phyloP scores from a whole-genome alignment of 2,113 vertebrate species.

The Aptenodytes forsteri region DNA sequence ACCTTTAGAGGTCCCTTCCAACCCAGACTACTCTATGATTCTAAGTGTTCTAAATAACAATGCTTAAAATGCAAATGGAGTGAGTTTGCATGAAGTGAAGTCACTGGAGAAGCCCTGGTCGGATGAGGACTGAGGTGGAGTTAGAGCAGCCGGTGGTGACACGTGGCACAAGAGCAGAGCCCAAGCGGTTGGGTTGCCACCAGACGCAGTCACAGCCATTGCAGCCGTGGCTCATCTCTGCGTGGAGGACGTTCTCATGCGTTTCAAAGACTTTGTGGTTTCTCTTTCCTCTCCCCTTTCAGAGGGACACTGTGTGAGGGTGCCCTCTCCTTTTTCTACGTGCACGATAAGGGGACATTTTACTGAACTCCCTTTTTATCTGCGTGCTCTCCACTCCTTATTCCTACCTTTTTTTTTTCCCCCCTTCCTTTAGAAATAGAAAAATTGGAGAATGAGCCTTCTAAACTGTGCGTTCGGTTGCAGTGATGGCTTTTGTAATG shows the following conservation, averaged over 20 bases:
- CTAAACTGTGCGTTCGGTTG: neutral
- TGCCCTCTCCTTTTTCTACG: neutral
- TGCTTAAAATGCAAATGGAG: neutral
- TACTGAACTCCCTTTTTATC: neutral
- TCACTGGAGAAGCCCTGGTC: neutral
- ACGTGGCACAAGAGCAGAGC: neutral
- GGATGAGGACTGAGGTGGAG: neutral
- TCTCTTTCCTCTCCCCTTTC: neutral
- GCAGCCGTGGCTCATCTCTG: neutral
- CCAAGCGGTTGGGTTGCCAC: neutral
- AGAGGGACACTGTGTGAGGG: neutral
- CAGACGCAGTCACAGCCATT: neutral
- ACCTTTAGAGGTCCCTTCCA: no score
- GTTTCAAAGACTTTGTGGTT: neutral
- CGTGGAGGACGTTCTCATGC: rapidly evolving
- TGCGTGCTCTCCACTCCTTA: neutral
- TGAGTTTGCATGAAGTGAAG: neutral
- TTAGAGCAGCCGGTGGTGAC: neutral
- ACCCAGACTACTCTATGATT: no score
- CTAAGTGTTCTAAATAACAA: neutral
- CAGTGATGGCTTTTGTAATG: neutral
- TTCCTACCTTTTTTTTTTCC: neutral
- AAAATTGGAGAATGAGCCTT: neutral
- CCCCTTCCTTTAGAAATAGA: neutral
- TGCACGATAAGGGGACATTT: neutral